Percentiles rank a stretch among this genome's conserved stretches.
Conservation (phyloP, 2,797 vertebrate species). For the Takifugu ocellatus region DNA sequence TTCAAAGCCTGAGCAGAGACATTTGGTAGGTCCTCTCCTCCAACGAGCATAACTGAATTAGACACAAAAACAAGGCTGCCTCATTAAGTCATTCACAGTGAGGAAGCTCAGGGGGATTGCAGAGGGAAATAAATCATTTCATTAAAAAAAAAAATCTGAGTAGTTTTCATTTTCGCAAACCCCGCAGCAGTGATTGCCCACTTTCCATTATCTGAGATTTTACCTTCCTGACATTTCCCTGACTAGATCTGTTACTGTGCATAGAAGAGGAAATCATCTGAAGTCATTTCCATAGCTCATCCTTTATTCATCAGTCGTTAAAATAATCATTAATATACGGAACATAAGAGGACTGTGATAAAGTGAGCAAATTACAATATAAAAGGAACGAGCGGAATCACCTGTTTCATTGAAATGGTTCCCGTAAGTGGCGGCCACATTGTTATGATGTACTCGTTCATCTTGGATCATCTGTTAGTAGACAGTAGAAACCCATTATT, state of each 20-base stretch:
- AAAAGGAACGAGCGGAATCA: constrained; percentile 53
- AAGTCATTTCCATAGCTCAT: constrained; percentile 56
- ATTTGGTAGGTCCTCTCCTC: constrained; percentile 85
- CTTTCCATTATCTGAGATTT: constrained; percentile 68
- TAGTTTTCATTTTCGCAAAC: constrained; percentile 70
- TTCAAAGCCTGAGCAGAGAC: constrained; percentile 91
- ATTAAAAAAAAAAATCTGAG: constrained; percentile 60
- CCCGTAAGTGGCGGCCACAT: constrained; percentile 64
- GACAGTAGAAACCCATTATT: constrained; percentile 27
- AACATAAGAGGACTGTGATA: constrained; percentile 45
- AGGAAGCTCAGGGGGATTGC: constrained; percentile 52
- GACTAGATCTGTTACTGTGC: constrained; percentile 66
- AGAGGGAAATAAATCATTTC: constrained; percentile 68
- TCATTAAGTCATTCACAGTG: constrained; percentile 65
- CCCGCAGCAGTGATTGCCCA: constrained; percentile 64
- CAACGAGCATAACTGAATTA: constrained; percentile 77
- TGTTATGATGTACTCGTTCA: constrained; percentile 69
- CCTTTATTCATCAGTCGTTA: constrained; percentile 50
- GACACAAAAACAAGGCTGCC: constrained; percentile 66
- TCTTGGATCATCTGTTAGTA: constrained; percentile 68
- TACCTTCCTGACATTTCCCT: constrained; percentile 56
- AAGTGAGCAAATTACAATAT: constrained; percentile 54
- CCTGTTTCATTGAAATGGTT: constrained; percentile 78
- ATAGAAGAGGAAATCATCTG: constrained; percentile 55
- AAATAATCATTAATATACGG: constrained; percentile 56